Evolutionary conservation across 53 echinoderm and acorn worm genomes (phyloP).

Genomic region (Antedon mediterranea): DNA sequence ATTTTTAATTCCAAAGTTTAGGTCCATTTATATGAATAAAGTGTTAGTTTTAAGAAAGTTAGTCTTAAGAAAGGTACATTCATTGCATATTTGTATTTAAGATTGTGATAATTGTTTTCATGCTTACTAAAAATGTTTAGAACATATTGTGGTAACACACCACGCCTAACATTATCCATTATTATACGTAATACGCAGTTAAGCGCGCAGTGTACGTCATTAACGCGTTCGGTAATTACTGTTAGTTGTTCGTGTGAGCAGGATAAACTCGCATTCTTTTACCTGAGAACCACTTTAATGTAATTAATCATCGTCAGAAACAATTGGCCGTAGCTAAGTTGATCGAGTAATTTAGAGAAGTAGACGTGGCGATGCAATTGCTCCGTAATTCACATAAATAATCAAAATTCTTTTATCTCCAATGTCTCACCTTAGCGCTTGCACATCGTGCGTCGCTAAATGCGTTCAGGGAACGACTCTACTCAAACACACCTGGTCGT

Average conservation of each 20-base stretch:
- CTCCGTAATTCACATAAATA: neutral
- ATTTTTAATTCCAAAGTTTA: too few species aligned
- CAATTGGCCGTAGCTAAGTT: neutral
- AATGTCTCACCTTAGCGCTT: neutral
- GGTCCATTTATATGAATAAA: too few species aligned
- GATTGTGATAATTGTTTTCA: too few species aligned
- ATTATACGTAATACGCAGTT: neutral
- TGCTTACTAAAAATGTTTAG: too few species aligned
- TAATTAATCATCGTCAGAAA: neutral
- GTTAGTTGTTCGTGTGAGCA: neutral
- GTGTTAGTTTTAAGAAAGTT: too few species aligned
- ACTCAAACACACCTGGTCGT: neutral
- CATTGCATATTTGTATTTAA: too few species aligned
- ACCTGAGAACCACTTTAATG: neutral
- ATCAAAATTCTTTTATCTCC: neutral
- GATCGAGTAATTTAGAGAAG: neutral
- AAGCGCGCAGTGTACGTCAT: neutral
- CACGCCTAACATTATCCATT: too few species aligned
- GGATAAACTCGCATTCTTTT: neutral
- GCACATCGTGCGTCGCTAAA: neutral
- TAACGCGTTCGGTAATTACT: neutral
- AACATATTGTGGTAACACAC: too few species aligned
- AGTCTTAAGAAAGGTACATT: too few species aligned
- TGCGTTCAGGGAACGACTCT: neutral
- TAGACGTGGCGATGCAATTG: neutral